Evolutionary conservation across 2,888 invertebrate species (phyloP).

Genomic region (Pterobdella sp.): DNA sequence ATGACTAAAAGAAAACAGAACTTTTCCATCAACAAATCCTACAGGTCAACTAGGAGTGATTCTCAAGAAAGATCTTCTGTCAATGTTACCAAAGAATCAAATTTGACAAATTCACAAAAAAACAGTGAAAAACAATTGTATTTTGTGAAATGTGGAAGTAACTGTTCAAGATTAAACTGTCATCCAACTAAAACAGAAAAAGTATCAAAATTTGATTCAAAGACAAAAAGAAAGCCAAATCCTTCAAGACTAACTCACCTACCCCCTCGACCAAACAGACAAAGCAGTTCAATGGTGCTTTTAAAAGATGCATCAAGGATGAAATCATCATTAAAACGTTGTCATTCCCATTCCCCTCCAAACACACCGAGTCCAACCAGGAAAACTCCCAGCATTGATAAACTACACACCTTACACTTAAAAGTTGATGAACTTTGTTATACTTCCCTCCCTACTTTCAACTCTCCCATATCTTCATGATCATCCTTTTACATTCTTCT

Average conservation of each 20-base stretch:
- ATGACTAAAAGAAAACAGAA: conserved; percentile 19
- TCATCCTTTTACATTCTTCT: background rate
- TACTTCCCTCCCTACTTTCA: conserved; percentile 1
- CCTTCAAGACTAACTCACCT: background rate
- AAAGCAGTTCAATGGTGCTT: background rate
- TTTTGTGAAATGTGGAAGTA: background rate
- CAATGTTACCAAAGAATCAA: background rate
- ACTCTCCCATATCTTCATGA: background rate
- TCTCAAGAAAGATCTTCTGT: background rate
- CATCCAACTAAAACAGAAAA: background rate
- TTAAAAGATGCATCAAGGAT: background rate
- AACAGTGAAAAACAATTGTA: conserved; percentile 5
- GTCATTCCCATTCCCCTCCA: background rate
- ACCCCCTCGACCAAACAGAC: conserved; percentile 1
- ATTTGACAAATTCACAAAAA: background rate
- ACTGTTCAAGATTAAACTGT: background rate
- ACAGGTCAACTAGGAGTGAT: background rate
- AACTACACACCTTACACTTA: background rate
- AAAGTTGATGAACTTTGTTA: conserved; percentile 10
- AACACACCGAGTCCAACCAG: background rate
- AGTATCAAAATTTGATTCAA: background rate
- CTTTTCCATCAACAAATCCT: background rate
- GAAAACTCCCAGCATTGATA: conserved; percentile 1
- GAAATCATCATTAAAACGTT: background rate
- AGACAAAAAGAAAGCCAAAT: background rate